phyloP scores from a whole-genome alignment of 2,113 vertebrate species.

The Bettongia penicillata region DNA sequence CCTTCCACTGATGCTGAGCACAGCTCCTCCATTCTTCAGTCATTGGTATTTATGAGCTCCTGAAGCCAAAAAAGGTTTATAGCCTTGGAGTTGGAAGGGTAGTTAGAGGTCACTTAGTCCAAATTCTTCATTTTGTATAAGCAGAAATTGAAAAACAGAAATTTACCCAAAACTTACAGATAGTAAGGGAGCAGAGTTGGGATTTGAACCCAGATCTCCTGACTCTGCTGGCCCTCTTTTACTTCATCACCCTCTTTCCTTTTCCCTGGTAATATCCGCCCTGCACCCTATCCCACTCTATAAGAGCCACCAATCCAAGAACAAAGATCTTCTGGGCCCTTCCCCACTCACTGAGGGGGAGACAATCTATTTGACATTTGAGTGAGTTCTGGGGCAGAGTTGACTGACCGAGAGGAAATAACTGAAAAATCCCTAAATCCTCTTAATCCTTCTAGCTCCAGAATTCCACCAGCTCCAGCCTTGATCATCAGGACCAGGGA shows the following conservation, averaged over 20 bases:
- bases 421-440: background rate
- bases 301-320: background rate
- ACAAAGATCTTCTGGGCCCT: background rate
- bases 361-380: background rate
- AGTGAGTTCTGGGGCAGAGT: background rate
- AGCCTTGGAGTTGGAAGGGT: background rate
- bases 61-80: background rate
- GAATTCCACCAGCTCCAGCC: background rate
- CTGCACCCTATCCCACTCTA: background rate
- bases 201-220: background rate
- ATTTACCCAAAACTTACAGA: background rate
- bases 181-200: background rate
- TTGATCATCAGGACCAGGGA: background rate
- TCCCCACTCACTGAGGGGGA: background rate
- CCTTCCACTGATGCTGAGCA: background rate
- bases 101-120: background rate
- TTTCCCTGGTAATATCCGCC: background rate
- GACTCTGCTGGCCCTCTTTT: background rate
- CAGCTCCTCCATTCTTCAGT: background rate
- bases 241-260: background rate
- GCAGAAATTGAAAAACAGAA: background rate
- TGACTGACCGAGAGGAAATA: background rate
- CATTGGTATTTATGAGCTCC: background rate
- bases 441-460: background rate
- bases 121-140: background rate